Base-by-base conservation (phyloP, 2,797 vertebrate genomes). In the Rhinoraja longicauda region DNA sequence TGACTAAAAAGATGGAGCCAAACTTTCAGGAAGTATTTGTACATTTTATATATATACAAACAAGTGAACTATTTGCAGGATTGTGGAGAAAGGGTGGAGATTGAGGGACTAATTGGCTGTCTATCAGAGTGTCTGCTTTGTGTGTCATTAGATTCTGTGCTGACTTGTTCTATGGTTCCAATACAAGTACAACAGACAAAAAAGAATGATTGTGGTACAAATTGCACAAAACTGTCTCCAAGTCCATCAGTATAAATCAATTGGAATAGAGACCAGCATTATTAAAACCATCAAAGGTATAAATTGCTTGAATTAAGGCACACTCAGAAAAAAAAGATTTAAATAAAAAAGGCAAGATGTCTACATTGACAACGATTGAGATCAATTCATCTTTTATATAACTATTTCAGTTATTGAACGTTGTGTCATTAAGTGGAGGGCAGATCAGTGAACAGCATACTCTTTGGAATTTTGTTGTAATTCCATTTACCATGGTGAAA, bases 301-400 rank as follows among this genome's bases (percentile, higher is more conserved):
- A 29, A 59, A 84, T 29, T 84, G 10, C 36, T 81, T 53, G 24
- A 17, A 62, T 62, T 62, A 86, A 8, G 29, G 26, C 84, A 26
- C 29, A 53, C n/a, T 5, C 12, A 84, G 15, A 17, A 32, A 64
- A 64, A 77, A 64, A 88, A 32, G 21, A 32, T 88, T 88, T 88
- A 32, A 88, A 88, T 17, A 88, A 29, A 36, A 82, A 19, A 19
- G 62, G 12, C 59, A 32, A 13, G n/a, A 62, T 86, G 57, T 29
- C 10, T 86, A 57, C 45, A 26, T 21, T 15, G 26, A 13, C 45
- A 53, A 9, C 12, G 86, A 86, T 88, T 88, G 29, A 29, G 59
- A 88, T 88, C 59, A 64, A 64, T 88, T 36, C 84, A 36, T n/a
- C 59, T 88, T 88, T 67, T 62, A 88, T 32, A 64, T 64, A 19